phyloP scores from a whole-genome alignment of 35 echinoderm and acorn worm species.

The Eucidaris tribuloides region DNA sequence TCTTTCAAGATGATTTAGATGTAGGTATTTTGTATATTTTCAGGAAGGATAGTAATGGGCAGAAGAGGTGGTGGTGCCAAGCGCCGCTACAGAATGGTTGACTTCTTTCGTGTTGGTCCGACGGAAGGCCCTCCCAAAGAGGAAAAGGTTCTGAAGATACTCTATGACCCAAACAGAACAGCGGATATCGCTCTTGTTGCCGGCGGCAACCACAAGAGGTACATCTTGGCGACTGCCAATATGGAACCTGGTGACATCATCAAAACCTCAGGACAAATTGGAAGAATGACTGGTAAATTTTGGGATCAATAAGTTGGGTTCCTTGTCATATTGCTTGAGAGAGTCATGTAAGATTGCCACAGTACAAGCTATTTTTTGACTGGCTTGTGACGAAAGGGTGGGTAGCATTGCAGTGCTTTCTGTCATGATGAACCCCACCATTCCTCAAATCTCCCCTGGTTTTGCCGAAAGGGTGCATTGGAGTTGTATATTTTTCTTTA shows the following conservation, averaged over 20 bases:
- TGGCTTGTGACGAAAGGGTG: too few relatives aligned
- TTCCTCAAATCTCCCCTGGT: too few relatives aligned
- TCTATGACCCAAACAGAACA: slow-evolving; percentile 86
- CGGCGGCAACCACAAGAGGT: slow-evolving; percentile 77
- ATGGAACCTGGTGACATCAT: slow-evolving; percentile 96
- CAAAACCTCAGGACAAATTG: slow-evolving; percentile 80
- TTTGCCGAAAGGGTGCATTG: too few relatives aligned
- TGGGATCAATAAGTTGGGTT: too few relatives aligned
- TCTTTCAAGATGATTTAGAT: neutral
- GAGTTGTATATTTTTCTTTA: too few relatives aligned
- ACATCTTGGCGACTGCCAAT: slow-evolving; percentile 81
- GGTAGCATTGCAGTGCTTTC: too few relatives aligned
- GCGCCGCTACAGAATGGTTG: slow-evolving; percentile 79
- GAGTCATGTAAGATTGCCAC: too few relatives aligned
- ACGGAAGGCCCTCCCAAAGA: slow-evolving; percentile 35
- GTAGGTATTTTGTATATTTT: neutral
- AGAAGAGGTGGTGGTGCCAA: slow-evolving; percentile 87
- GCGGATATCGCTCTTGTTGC: slow-evolving; percentile 87
- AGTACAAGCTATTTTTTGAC: too few relatives aligned
- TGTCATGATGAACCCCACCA: too few relatives aligned
- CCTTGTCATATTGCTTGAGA: too few relatives aligned
- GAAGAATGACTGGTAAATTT: slow-evolving; percentile 81
- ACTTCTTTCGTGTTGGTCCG: slow-evolving; percentile 59
- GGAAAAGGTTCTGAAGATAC: slow-evolving; percentile 75
- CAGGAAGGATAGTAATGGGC: slow-evolving; percentile 62